Evolutionary conservation across 2,113 vertebrate genomes (phyloP).

Genomic region (Prunella himalayana): DNA sequence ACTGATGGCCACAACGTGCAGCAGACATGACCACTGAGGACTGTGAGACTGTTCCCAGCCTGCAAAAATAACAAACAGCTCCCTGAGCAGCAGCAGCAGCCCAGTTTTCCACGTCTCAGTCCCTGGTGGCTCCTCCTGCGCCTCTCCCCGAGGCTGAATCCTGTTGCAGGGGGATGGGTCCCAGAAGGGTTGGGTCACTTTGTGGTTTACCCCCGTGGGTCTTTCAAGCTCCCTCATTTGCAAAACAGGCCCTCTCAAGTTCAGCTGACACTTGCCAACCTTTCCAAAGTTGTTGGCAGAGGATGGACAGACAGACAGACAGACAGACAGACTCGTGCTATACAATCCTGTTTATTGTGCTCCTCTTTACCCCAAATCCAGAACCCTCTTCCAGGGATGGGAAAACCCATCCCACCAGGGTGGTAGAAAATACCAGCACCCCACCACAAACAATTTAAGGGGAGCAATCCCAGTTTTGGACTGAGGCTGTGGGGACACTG

Average conservation of each 20-base stretch:
- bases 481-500: background rate
- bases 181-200: background rate
- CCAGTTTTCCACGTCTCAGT: background rate
- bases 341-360: background rate
- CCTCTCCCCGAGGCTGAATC: accelerated
- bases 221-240: background rate
- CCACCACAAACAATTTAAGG: background rate
- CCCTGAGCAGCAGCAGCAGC: background rate
- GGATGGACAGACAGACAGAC: background rate
- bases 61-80: background rate
- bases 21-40: accelerated
- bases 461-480: background rate
- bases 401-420: background rate
- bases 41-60: background rate
- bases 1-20: background rate
- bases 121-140: background rate
- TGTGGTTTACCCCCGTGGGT: background rate
- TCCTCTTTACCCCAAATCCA: background rate
- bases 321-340: background rate
- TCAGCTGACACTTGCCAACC: background rate
- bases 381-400: accelerated
- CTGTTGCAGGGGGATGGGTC: background rate
- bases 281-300: background rate
- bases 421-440: background rate
- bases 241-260: background rate